Percentiles rank a stretch among this genome's conserved stretches.
phyloP scores from a whole-genome alignment of 2,113 vertebrate genomes.

The Laterallus jamaicensis region DNA sequence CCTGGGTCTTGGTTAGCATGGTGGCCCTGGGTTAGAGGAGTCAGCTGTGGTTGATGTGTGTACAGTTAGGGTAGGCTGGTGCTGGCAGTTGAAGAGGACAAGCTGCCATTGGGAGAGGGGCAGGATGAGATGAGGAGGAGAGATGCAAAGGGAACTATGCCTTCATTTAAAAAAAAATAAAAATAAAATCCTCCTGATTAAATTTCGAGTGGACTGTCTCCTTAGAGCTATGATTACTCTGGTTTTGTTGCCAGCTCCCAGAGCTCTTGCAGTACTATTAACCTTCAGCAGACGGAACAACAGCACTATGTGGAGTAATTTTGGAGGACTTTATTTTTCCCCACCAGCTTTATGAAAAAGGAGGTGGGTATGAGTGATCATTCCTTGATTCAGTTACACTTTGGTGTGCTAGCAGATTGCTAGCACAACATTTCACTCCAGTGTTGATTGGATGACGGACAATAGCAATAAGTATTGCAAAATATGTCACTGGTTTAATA shows the following conservation, averaged over 20 bases:
- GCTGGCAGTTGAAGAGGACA: neutral
- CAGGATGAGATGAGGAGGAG: neutral
- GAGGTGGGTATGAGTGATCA: neutral
- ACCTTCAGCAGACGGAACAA: neutral
- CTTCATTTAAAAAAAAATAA: neutral
- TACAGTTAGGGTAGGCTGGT: neutral
- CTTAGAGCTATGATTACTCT: neutral
- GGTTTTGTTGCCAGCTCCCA: neutral
- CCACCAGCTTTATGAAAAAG: neutral
- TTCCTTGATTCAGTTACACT: neutral
- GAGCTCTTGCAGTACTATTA: neutral
- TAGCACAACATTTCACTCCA: neutral
- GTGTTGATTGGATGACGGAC: neutral
- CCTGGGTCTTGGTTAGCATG: neutral
- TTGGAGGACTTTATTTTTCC: neutral
- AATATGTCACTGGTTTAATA: neutral
- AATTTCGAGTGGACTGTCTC: neutral
- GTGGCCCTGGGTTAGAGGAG: neutral
- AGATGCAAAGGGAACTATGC: neutral
- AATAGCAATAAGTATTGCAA: neutral
- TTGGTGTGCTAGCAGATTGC: neutral
- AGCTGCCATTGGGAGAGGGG: neutral
- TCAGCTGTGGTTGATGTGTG: neutral
- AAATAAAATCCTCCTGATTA: neutral
- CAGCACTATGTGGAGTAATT: neutral